phyloP scores from a whole-genome alignment of 92 coral and sea anemone species.

The Epizoanthus stellaris region DNA sequence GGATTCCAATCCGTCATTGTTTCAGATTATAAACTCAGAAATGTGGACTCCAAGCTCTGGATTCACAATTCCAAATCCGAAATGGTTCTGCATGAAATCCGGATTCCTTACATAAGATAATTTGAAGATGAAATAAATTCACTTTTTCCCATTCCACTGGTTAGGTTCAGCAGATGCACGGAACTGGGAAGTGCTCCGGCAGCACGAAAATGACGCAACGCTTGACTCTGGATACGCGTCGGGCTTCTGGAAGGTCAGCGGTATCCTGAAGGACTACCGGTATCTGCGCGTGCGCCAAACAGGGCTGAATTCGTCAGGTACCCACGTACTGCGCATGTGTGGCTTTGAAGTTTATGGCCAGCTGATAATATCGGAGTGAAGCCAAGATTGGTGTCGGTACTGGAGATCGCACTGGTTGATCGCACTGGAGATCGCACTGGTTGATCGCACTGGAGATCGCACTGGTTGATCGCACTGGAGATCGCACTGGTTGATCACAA shows the following conservation, averaged over 20 bases:
- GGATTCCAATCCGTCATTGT: not conserved
- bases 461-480: too few relatives aligned
- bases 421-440: too few relatives aligned
- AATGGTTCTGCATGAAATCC: too few relatives aligned
- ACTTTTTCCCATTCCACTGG: not conserved
- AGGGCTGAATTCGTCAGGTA: constrained; percentile 70
- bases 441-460: too few relatives aligned
- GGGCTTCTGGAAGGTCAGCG: constrained; percentile 73
- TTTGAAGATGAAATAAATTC: not conserved
- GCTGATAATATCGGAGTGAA: constrained; percentile 50
- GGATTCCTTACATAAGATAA: too few relatives aligned
- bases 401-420: not conserved
- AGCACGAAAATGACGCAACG: constrained; percentile 71
- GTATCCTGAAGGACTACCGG: constrained; percentile 55
- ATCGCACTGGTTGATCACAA: too few relatives aligned
- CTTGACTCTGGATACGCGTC: constrained; percentile 71
- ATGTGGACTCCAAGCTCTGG: too few relatives aligned
- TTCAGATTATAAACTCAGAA: too few relatives aligned
- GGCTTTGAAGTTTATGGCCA: constrained; percentile 81
- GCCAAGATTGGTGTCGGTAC: not conserved
- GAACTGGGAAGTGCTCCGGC: constrained; percentile 63
- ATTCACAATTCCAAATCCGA: too few relatives aligned
- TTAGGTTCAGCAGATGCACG: constrained; percentile 68
- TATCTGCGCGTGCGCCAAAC: constrained; percentile 84
- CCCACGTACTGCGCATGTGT: constrained; percentile 67